Evolutionary conservation across 2,797 vertebrate species (phyloP).

Genomic region (Hemibagrus guttatus): DNA sequence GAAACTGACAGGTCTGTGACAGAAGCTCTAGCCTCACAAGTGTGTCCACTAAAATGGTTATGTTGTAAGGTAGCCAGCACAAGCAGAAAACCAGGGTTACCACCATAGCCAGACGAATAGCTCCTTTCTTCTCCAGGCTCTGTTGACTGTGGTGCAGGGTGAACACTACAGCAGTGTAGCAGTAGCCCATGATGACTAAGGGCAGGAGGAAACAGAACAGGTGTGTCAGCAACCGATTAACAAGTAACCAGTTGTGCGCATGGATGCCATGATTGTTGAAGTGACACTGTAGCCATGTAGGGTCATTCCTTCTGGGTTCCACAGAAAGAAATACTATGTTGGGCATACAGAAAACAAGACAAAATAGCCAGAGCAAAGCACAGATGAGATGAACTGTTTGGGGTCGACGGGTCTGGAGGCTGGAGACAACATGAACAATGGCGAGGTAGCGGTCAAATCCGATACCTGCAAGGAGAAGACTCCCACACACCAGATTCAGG

Average conservation of each 20-base stretch:
- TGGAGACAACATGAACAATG: slow-evolving; percentile 83
- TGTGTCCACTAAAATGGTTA: slow-evolving; percentile 77
- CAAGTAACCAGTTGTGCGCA: slow-evolving; percentile 65
- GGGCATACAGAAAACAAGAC: slow-evolving; percentile 76
- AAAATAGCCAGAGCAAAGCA: slow-evolving; percentile 76
- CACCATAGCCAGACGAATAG: slow-evolving; percentile 84
- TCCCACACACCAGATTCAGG: slow-evolving; percentile 85
- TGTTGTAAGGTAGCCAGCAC: slow-evolving; percentile 90
- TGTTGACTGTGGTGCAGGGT: slow-evolving; percentile 81
- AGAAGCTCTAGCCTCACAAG: slow-evolving; percentile 63
- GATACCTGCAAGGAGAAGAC: slow-evolving; percentile 87
- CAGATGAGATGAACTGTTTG: slow-evolving; percentile 81
- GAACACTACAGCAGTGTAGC: slow-evolving; percentile 79
- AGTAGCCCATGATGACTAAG: slow-evolving; percentile 84
- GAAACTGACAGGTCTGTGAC: slow-evolving; percentile 57
- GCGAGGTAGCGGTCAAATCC: slow-evolving; percentile 91
- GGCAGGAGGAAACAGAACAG: slow-evolving; percentile 83
- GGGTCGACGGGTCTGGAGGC: slow-evolving; percentile 79
- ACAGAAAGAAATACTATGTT: slow-evolving; percentile 80
- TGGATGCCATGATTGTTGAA: slow-evolving; percentile 60
- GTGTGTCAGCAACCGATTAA: slow-evolving; percentile 77
- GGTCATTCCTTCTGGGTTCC: fast-evolving
- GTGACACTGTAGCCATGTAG: slow-evolving; percentile 69
- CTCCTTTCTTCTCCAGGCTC: slow-evolving; percentile 81
- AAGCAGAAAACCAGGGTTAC: slow-evolving; percentile 85